Conservation (phyloP, 1,140 invertebrate species). For the Apis cerana region DNA sequence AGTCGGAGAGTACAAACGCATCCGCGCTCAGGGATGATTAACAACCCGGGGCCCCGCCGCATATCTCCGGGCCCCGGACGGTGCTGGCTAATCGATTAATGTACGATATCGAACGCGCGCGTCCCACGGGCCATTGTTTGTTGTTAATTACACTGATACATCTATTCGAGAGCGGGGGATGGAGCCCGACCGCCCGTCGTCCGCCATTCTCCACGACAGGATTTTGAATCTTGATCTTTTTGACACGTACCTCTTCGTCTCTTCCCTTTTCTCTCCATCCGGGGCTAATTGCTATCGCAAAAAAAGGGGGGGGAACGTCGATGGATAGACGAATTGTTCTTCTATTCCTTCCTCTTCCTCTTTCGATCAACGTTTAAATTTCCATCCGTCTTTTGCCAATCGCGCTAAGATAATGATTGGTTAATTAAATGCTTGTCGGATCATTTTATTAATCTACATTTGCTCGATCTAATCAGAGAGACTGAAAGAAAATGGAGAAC, state of each 20-base stretch:
- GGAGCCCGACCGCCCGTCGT: constrained; percentile 53
- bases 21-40: constrained; percentile 60
- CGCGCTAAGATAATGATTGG: no score
- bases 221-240: constrained; percentile 55
- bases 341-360: neutral
- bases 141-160: constrained; percentile 69
- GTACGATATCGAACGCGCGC: constrained; percentile 58
- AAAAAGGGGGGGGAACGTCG: neutral
- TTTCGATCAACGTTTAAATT: neutral
- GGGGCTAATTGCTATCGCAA: neutral
- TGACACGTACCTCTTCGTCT: constrained; percentile 34
- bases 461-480: no score
- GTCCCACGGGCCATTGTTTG: constrained; percentile 63
- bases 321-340: constrained; percentile 24
- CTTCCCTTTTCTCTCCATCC: no score
- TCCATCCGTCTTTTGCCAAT: no score
- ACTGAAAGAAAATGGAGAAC: no score
- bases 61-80: constrained; percentile 55
- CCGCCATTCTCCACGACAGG: constrained; percentile 4
- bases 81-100: constrained; percentile 66
- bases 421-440: no score
- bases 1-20: constrained; percentile 60
- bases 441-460: no score
- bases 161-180: constrained; percentile 48
- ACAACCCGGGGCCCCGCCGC: constrained; percentile 39